phyloP scores from a whole-genome alignment of 2,888 invertebrate species.

The Poecilobothrus nobilitatus region DNA sequence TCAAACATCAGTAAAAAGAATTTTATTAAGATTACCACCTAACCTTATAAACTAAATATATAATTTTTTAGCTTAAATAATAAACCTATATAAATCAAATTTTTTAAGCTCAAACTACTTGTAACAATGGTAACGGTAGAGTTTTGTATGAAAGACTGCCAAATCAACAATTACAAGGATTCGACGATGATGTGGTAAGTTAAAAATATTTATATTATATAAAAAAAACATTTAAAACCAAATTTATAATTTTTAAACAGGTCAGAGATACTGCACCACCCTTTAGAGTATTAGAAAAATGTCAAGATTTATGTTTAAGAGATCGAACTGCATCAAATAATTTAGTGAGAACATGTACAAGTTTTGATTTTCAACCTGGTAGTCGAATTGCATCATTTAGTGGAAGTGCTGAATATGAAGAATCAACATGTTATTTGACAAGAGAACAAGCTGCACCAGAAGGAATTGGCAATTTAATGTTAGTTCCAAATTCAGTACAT shows the following conservation, averaged over 20 bases:
- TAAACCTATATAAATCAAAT: too few species aligned
- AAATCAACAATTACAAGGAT: constrained; percentile 81
- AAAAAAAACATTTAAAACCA: constrained; percentile 37
- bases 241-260: constrained; percentile 38
- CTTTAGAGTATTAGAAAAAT: constrained; percentile 79
- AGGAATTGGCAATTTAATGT: constrained; percentile 80
- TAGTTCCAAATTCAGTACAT: constrained; percentile 81
- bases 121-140: constrained; percentile 81
- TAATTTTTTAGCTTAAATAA: too few species aligned
- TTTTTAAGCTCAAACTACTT: constrained; percentile 61
- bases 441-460: constrained; percentile 80
- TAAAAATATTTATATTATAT: neutral
- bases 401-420: constrained; percentile 75
- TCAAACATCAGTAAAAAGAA: too few species aligned
- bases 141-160: constrained; percentile 82
- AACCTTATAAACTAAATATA: too few species aligned
- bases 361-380: constrained; percentile 86
- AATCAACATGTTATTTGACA: constrained; percentile 78
- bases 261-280: constrained; percentile 75
- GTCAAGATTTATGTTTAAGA: constrained; percentile 74
- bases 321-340: constrained; percentile 71
- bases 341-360: constrained; percentile 74
- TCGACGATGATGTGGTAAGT: constrained; percentile 78
- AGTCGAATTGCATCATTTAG: constrained; percentile 75
- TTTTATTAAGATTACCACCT: too few species aligned